phyloP scores from a whole-genome alignment of 2,113 vertebrate species.

The Vulpes ferrilata region DNA sequence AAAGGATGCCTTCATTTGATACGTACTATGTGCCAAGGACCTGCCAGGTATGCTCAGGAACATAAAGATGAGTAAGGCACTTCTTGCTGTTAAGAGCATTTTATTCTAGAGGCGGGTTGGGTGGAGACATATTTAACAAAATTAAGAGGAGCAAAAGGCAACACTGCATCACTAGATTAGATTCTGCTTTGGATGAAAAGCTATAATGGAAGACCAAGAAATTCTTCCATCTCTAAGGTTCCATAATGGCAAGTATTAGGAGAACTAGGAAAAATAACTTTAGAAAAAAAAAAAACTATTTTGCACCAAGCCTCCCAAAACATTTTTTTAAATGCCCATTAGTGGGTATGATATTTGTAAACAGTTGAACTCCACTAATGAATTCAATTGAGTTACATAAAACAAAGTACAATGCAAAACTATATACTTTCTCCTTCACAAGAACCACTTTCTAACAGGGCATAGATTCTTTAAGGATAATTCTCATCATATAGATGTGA shows the following conservation, averaged over 20 bases:
- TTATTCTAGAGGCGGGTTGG: background rate
- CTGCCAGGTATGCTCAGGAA: background rate
- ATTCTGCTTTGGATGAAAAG: background rate
- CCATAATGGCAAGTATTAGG: background rate
- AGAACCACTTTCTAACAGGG: slow-evolving; percentile 13
- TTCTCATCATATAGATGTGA: background rate
- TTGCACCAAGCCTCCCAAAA: slow-evolving; percentile 42
- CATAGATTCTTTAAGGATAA: background rate
- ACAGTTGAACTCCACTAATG: background rate
- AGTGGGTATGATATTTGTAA: background rate
- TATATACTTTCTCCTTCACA: background rate
- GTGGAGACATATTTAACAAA: background rate
- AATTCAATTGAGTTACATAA: slow-evolving; percentile 31
- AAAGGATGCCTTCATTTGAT: background rate
- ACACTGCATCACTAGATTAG: background rate
- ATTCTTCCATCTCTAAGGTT: background rate
- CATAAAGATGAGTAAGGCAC: background rate
- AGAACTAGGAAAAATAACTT: background rate
- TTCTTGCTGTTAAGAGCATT: background rate
- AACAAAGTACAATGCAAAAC: slow-evolving; percentile 32
- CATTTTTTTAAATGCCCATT: slow-evolving; percentile 42
- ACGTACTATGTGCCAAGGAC: background rate
- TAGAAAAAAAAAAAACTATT: background rate
- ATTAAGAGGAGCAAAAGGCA: background rate
- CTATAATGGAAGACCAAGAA: slow-evolving; percentile 11